Evolutionary conservation across 2,113 vertebrate genomes (phyloP), one percentile per base, ranked within the genome.

Genomic region (Empidonax alnorum): DNA sequence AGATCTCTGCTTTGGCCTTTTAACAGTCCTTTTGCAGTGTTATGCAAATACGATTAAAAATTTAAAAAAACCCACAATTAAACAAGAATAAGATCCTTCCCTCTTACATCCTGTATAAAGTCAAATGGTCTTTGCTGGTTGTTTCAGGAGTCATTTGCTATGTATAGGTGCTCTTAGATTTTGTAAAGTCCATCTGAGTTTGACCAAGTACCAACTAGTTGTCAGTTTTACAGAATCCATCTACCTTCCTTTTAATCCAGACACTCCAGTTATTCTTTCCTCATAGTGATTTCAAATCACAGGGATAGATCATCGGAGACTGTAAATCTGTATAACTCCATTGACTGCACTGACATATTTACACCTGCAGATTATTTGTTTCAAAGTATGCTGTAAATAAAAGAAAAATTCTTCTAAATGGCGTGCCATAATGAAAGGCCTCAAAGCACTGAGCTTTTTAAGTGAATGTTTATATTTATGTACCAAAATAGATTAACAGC

Each of bases 331-430:
- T 42, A 77, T 5, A 66, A 8, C 23, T 73, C 35, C 72, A 58
- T 35, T 88, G 79, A 49, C n/a, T 83, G 61, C 46, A 41, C 30
- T 76, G 71, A 61, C 25, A 90, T 67, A 83, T 80, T 94, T 92
- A 80, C 18, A 77, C 33, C 42, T 74, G 58, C 2, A 3, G 24
- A 83, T 85, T n/a, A 86, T 90, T 88, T 90, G 33, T 87, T 94
- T 80, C 75, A 65, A 94, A 77, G 59, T 33, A n/a, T 50, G 35
- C 20, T 80, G 42, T 80, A 93, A 95, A 93, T 85, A 86, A 88
- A 94, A 83, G 75, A 78, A 93, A 73, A 88, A 86, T 46, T 27
- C 31, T 88, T 73, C 12, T 33, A 90, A 90, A 69, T 49, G 61
- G 23, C 66, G 50, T 59, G 39, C 63, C 59, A 89, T n/a, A 84